A percentile compares a stretch with the other conserved stretches of the same genome.
Evolutionary conservation across 2,797 vertebrate genomes (phyloP).

Genomic region (Ctenopoma kingsleyae): DNA sequence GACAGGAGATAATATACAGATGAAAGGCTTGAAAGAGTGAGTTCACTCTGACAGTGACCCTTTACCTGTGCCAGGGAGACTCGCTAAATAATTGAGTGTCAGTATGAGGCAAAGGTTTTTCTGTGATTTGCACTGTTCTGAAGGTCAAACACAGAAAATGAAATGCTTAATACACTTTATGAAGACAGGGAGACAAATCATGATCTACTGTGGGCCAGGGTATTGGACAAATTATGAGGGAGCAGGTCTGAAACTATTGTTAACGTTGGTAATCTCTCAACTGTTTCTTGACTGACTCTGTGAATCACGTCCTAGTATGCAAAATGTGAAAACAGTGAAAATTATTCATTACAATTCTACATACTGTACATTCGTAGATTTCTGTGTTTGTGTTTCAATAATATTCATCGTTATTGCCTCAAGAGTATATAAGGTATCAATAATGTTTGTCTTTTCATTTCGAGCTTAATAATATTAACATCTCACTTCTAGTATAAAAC

Average conservation of each 20-base stretch:
- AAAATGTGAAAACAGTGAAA: background rate
- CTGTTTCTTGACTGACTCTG: too few relatives aligned
- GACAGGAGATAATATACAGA: conserved; percentile 19
- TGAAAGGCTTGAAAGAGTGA: conserved; percentile 2
- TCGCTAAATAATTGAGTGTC: conserved; percentile 22
- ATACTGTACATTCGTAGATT: too few relatives aligned
- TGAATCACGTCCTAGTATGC: too few relatives aligned
- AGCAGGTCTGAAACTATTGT: background rate
- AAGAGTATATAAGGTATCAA: background rate
- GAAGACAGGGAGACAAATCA: background rate
- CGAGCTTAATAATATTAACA: conserved; percentile 11
- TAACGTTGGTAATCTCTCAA: too few relatives aligned
- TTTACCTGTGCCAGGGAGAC: background rate
- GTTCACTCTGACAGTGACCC: conserved; percentile 6
- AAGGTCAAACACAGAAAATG: conserved; percentile 29
- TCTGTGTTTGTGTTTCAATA: too few relatives aligned
- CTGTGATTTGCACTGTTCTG: background rate
- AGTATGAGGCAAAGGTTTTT: background rate
- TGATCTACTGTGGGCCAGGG: background rate
- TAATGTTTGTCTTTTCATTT: background rate
- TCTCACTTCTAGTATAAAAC: conserved; percentile 7
- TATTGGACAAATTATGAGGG: background rate
- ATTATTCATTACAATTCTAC: too few relatives aligned
- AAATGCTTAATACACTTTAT: conserved; percentile 6
- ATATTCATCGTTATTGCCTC: background rate